phyloP scores from a whole-genome alignment of 1,140 invertebrate species.

The Meteorus sp. region DNA sequence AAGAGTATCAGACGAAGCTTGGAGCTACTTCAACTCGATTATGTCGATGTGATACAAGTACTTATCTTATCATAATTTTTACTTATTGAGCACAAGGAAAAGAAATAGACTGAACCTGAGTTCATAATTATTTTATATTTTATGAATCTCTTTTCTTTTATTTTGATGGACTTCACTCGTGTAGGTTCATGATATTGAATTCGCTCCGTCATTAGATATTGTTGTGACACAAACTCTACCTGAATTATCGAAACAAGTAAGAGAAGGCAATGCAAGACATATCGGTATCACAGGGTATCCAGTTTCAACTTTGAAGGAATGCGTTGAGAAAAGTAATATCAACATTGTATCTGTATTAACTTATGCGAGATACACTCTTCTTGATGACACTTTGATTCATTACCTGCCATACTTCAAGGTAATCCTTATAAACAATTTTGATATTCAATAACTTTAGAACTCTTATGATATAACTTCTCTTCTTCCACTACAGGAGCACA shows the following conservation, averaged over 20 bases:
- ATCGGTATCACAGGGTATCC: slow-evolving; percentile 92
- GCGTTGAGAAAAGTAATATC: slow-evolving; percentile 69
- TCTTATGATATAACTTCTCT: neutral
- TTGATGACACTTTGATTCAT: slow-evolving; percentile 75
- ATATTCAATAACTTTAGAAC: too few relatives aligned
- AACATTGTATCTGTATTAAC: slow-evolving; percentile 74
- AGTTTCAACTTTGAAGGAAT: slow-evolving; percentile 72
- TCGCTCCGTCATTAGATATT: slow-evolving; percentile 75
- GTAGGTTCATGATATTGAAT: slow-evolving; percentile 92
- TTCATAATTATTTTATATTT: neutral
- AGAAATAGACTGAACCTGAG: neutral
- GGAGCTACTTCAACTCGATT: slow-evolving; percentile 72
- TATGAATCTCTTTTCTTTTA: neutral
- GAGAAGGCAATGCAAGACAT: slow-evolving; percentile 75
- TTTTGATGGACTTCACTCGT: too few relatives aligned
- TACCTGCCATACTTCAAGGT: slow-evolving; percentile 79
- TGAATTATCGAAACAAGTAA: slow-evolving; percentile 71
- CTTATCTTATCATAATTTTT: slow-evolving; percentile 33
- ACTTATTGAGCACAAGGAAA: too few relatives aligned
- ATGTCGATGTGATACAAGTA: slow-evolving; percentile 89
- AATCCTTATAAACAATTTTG: slow-evolving; percentile 3
- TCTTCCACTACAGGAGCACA: slow-evolving; percentile 61
- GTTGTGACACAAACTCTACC: slow-evolving; percentile 87
- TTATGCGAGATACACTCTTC: slow-evolving; percentile 78
- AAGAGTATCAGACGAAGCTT: slow-evolving; percentile 80